A percentile compares a stretch with the other conserved stretches of the same genome.
Conservation (phyloP, 2,113 vertebrate genomes). For the Mixornis gularis region DNA sequence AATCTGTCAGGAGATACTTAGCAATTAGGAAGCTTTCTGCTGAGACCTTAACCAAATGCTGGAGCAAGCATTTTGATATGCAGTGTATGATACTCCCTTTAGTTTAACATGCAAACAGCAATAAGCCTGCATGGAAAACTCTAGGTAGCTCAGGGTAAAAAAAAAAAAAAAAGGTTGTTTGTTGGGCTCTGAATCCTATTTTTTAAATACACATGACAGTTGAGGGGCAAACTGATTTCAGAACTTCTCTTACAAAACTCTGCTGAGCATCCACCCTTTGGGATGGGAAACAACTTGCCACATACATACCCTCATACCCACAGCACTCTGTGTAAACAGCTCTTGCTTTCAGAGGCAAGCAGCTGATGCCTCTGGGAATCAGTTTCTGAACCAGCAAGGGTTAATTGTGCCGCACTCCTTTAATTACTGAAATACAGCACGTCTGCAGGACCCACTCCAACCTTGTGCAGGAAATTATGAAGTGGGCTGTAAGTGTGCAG, state of each 20-base stretch:
- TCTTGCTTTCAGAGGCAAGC: background rate
- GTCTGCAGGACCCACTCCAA: background rate
- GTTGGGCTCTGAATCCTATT: background rate
- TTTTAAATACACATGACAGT: background rate
- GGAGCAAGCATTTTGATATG: background rate
- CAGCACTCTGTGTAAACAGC: background rate
- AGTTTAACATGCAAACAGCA: background rate
- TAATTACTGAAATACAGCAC: constrained; percentile 5
- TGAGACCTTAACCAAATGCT: background rate
- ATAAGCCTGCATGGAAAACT: background rate
- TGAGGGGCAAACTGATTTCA: background rate
- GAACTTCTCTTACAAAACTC: background rate
- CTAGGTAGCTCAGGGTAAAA: background rate
- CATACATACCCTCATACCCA: background rate
- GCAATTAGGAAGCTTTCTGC: background rate
- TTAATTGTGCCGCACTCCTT: background rate
- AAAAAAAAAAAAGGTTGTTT: background rate
- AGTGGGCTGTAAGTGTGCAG: background rate
- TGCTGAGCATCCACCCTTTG: background rate
- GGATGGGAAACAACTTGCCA: background rate
- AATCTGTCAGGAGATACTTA: background rate
- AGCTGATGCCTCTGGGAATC: background rate
- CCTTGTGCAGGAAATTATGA: background rate
- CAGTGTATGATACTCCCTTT: background rate
- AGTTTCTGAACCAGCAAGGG: background rate